These are phyloP conservation scores for Nebria salina DNA, from an alignment of 2,888 invertebrate genomes.

Conservation along the genomic window DNA sequence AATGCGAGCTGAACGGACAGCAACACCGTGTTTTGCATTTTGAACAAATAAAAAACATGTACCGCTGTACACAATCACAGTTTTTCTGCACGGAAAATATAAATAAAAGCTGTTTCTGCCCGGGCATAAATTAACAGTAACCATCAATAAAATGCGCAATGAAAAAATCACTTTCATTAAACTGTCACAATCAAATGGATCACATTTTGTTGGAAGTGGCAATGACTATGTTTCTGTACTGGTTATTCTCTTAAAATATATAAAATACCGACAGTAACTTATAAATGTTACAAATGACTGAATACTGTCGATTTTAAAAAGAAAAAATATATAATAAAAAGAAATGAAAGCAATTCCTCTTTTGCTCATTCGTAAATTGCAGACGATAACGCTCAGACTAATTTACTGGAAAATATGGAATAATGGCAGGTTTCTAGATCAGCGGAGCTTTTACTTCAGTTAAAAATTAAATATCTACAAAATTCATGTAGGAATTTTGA, in stretches of 20 bases:
- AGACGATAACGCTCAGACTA: neutral
- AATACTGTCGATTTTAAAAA: neutral
- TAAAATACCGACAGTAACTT: neutral
- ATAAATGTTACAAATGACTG: neutral
- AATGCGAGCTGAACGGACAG: neutral
- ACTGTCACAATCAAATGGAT: slow-evolving; percentile 21
- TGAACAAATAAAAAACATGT: slow-evolving; percentile 28
- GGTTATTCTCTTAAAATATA: neutral
- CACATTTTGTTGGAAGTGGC: neutral
- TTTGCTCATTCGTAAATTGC: neutral
- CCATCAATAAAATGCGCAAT: slow-evolving; percentile 29
- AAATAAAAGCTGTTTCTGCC: slow-evolving; percentile 16
- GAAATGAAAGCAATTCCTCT: neutral
- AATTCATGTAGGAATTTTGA: too few species aligned
- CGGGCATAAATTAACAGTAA: slow-evolving; percentile 18
- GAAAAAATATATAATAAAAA: neutral
- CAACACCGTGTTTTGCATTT: slow-evolving; percentile 29
- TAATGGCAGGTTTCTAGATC: neutral
- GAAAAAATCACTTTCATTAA: slow-evolving; percentile 26
- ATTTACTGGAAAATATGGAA: neutral
- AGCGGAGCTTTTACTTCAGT: neutral
- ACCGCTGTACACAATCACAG: neutral
- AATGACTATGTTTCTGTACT: neutral
- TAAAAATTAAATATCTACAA: neutral
- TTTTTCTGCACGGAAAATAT: slow-evolving; percentile 2